Base-by-base conservation (phyloP, 2,888 invertebrate genomes). In the Alentia gelatinosa region DNA sequence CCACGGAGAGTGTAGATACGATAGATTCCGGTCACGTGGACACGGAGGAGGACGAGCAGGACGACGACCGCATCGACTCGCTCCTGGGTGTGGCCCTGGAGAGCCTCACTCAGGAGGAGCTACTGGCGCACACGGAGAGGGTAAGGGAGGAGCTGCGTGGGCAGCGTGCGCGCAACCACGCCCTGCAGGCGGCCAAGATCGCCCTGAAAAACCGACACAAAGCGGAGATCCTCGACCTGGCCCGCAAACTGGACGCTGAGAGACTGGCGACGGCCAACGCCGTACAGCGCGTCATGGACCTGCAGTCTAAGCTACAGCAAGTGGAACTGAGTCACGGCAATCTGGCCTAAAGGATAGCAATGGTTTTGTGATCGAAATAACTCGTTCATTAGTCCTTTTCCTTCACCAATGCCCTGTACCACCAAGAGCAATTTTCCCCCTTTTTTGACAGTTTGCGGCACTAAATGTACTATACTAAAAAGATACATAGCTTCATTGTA, bases 221-320 rank as follows among this genome's bases (percentile, higher is more conserved):
- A 89, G 90, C 79, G n/a, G 91, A 94, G 74, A 47, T 94, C 19
- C 88, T 93, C 26, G 93, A 93, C 19, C 90, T 95, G 39, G 92
- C 93, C 42, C 75, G 91, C 23, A 94, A 94, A 89, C 79, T 95
- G 63, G 93, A 93, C 23, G 92, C 91, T n/a, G 95, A 95, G 92
- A 93, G 92, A 42, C 74, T 89, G 4, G 93, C 94, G n/a, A 93
- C 93, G 35, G 93, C 93, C 30, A 93, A 94, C 33, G 95, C 95
- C 42, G 94, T 95, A 47, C 91, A 93, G 23, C 92, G 93, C 89
- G 93, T 95, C 7, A 92, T 95, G 9, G 91, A 91, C 4, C 91
- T 95, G n/a, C 94, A 95, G 91, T 90, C 93, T 30, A 92, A 94
- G 33, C 74, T 92, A 39, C 90, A 92, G 63, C 35, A 68, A 63